Percentiles rank a stretch among this genome's conserved stretches.
These are phyloP conservation scores for Formicarius rufipectus DNA, from an alignment of 2,113 vertebrate genomes.

Conservation along the genomic window DNA sequence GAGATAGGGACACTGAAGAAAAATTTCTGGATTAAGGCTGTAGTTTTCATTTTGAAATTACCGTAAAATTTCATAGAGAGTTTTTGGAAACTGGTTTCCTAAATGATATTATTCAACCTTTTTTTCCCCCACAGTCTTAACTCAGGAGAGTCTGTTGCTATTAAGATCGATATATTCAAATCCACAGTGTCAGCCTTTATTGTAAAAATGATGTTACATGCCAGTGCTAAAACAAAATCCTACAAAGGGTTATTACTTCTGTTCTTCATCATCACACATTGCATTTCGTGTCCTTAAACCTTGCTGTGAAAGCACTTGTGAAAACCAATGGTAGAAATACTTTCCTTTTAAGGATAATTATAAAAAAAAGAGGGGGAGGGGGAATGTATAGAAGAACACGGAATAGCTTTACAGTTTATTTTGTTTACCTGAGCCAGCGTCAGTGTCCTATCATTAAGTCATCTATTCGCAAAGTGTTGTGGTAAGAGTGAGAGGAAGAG, in stretches of 20 bases:
- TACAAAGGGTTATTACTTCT: neutral
- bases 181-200: neutral
- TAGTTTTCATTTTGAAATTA: neutral
- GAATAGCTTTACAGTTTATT: neutral
- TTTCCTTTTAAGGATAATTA: neutral
- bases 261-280: neutral
- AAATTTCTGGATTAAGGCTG: neutral
- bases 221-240: neutral
- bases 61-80: neutral
- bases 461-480: neutral
- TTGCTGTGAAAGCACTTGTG: neutral
- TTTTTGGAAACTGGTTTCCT: neutral
- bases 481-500: constrained; percentile 17
- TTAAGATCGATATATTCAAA: neutral
- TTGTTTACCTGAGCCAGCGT: neutral
- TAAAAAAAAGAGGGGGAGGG: neutral
- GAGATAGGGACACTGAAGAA: neutral
- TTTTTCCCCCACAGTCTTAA: neutral
- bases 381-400: neutral
- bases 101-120: neutral
- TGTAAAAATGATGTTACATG: neutral
- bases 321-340: neutral
- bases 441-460: neutral
- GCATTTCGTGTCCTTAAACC: neutral
- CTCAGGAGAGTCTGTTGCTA: neutral